Evolutionary conservation across 2,888 invertebrate genomes (phyloP), one percentile per base, ranked within the genome.

Genomic region (Torymus tubicola): DNA sequence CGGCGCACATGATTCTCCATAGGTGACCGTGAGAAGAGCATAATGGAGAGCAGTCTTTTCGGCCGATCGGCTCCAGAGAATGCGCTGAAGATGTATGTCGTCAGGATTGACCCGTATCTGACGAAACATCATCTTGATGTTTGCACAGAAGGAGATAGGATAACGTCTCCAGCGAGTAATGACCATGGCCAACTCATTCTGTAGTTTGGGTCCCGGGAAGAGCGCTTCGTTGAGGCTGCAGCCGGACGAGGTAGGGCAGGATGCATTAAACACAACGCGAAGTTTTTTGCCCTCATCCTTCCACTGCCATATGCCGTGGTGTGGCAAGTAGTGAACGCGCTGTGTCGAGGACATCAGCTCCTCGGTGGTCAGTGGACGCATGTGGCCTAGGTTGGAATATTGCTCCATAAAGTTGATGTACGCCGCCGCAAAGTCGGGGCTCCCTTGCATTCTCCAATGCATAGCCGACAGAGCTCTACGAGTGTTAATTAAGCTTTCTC

Each of bases 251-350:
- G 61, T 61, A 2, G 61, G 21, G 13, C 18, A 12, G 21, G 61
- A 21, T 21, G 61, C 61, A 1, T 61, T 61, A 11, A 21, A 18
- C 3, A 61, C 21, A 3, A 61, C 61, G 2, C 61, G 31, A 13
- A 64, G 82, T 83, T 80, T 79, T 18, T 11, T 18, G n/a, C 60
- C 60, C 11, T 60, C 16, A 16, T 60, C 60, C 18, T 18, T 18
- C n/a, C n/a, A 3, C 60, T 60, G 60, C 60, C 60, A 60, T n/a
- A 60, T 60, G 2, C 16, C 16, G 18, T 16, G n/a, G 16, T 60
- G 60, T 3, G 60, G 60, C 10, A 60, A 11, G 60, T 60, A 60
- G 18, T 60, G 60, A 2, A 16, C 60, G 2, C 10, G 60, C 4
- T 10, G n/a, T 11, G 14, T 3, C n/a, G 60, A 3, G 0, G 3